These are phyloP conservation scores for Phycodurus eques DNA, from an alignment of 2,113 vertebrate species.

Conservation along the genomic window DNA sequence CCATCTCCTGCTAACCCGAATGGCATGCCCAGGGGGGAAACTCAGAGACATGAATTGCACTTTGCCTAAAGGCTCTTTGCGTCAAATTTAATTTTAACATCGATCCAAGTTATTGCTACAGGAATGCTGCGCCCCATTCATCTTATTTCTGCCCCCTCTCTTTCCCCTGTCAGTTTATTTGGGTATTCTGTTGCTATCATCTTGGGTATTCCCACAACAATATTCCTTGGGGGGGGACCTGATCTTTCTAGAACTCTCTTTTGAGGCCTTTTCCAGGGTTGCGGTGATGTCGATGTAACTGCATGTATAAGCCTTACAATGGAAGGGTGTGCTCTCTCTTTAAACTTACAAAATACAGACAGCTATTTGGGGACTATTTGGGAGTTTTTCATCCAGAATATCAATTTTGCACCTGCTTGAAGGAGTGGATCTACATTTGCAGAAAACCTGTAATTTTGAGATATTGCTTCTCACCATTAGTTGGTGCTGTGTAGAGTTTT, in stretches of 20 bases:
- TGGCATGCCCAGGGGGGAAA: conserved; percentile 80
- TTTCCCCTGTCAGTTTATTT: background rate
- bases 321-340: background rate
- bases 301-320: background rate
- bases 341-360: background rate
- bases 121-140: background rate
- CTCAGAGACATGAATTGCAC: conserved; percentile 90
- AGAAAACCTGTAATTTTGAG: background rate
- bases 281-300: background rate
- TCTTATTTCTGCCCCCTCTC: background rate
- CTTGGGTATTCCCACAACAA: background rate
- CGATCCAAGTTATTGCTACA: conserved; percentile 84
- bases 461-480: too few relatives aligned
- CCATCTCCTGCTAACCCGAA: conserved; percentile 51
- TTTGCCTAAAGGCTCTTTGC: conserved; percentile 93
- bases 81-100: conserved; percentile 97
- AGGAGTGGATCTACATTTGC: background rate
- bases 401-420: background rate
- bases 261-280: background rate
- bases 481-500: background rate
- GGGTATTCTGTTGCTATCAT: background rate
- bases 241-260: background rate
- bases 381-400: background rate
- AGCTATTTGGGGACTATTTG: background rate
- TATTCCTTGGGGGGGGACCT: background rate